phyloP scores from a whole-genome alignment of 2,113 vertebrate genomes.

The Dicaeum eximium region DNA sequence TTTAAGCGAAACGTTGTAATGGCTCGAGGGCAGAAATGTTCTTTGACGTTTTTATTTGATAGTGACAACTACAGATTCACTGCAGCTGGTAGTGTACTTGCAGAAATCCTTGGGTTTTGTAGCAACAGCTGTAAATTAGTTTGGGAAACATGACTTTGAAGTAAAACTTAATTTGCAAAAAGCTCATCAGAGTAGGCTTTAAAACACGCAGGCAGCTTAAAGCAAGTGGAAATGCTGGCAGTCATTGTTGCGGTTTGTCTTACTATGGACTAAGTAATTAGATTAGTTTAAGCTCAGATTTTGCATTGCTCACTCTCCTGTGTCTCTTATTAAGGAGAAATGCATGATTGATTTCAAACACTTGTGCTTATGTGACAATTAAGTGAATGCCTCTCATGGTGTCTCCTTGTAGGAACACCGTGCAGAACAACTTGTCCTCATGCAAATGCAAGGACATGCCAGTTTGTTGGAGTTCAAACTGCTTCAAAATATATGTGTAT shows the following conservation, averaged over 20 bases:
- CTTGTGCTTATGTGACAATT: constrained; percentile 35
- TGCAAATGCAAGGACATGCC: constrained; percentile 34
- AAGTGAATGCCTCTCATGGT: constrained; percentile 23
- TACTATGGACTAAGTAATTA: constrained; percentile 33
- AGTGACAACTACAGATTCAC: background rate
- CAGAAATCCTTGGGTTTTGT: constrained; percentile 1
- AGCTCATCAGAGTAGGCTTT: background rate
- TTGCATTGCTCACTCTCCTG: background rate
- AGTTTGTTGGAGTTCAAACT: constrained; percentile 16
- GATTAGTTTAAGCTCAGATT: constrained; percentile 43
- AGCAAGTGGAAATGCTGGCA: constrained; percentile 20
- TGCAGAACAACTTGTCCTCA: constrained; percentile 47
- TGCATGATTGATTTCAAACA: constrained; percentile 25
- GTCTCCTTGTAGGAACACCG: background rate
- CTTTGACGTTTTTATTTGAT: background rate
- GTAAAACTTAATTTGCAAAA: background rate
- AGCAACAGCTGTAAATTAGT: constrained; percentile 21
- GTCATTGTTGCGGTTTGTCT: background rate
- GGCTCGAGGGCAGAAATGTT: background rate
- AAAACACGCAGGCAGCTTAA: background rate
- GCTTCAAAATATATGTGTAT: background rate
- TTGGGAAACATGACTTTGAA: constrained; percentile 22
- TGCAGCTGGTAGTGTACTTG: background rate
- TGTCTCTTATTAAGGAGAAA: constrained; percentile 3
- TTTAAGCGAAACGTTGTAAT: background rate